phyloP scores from a whole-genome alignment of 2,113 vertebrate genomes.

The Jacana jacana region DNA sequence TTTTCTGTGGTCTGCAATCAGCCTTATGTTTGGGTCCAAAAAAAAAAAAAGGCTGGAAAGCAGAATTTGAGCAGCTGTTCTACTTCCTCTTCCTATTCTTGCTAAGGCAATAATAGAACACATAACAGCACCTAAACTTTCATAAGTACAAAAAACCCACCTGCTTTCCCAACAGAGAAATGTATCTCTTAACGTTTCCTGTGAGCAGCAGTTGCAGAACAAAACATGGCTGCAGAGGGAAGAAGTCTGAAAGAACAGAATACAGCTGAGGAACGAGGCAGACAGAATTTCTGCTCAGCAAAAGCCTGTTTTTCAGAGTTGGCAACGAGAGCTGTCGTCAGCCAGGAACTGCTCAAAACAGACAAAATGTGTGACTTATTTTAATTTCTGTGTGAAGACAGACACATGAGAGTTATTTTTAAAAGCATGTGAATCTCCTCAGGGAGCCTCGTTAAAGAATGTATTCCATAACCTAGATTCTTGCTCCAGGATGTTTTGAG shows the following conservation, averaged over 20 bases:
- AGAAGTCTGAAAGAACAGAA: neutral
- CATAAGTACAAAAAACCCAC: neutral
- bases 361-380: conserved; percentile 9
- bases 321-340: neutral
- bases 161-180: neutral
- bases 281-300: neutral
- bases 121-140: neutral
- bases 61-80: neutral
- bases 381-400: conserved; percentile 15
- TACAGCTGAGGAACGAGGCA: neutral
- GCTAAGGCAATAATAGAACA: neutral
- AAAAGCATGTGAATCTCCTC: conserved; percentile 29
- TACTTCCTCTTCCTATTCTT: neutral
- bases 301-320: neutral
- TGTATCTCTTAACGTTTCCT: neutral
- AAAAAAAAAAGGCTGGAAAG: neutral
- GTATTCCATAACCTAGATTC: neutral
- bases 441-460: neutral
- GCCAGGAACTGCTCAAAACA: neutral
- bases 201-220: neutral
- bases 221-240: neutral
- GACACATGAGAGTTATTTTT: conserved; percentile 21
- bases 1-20: neutral
- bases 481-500: neutral
- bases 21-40: neutral